Conservation (phyloP, 2,113 vertebrate species). For the Scartelaos histophorus region DNA sequence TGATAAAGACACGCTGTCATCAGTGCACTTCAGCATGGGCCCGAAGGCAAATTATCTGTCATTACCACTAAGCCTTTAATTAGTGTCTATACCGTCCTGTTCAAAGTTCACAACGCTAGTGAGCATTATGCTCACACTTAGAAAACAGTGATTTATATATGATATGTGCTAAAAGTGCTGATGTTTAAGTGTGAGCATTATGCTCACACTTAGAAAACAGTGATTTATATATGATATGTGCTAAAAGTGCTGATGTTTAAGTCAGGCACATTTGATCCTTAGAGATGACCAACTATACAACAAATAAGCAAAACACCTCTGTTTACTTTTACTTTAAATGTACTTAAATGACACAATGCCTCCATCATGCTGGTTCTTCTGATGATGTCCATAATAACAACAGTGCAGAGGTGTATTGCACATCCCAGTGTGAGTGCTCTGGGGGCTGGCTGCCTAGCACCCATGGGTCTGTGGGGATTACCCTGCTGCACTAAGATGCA, state of each 20-base stretch:
- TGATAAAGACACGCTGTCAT: neutral
- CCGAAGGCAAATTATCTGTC: conserved; percentile 1
- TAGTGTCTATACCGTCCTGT: neutral
- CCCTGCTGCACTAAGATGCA: conserved; percentile 34
- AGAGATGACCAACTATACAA: neutral
- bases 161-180: too few relatives aligned
- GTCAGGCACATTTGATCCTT: too few relatives aligned
- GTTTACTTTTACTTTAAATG: neutral
- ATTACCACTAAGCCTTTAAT: conserved; percentile 5
- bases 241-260: too few relatives aligned
- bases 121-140: neutral
- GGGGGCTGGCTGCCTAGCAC: conserved; percentile 70
- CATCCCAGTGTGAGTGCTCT: conserved; percentile 53
- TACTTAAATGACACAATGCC: neutral
- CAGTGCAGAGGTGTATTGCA: conserved; percentile 5
- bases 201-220: neutral
- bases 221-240: too few relatives aligned
- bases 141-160: too few relatives aligned
- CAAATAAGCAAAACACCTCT: neutral
- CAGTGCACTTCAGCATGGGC: neutral
- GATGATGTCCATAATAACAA: conserved; percentile 1
- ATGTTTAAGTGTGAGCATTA: neutral
- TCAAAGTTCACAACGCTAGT: neutral
- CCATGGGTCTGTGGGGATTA: conserved; percentile 72
- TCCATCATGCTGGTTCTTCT: conserved; percentile 1